Percentiles rank a stretch among this genome's conserved stretches.
Conservation (phyloP, 2,888 invertebrate species). For the Alviniconcha strummeri region DNA sequence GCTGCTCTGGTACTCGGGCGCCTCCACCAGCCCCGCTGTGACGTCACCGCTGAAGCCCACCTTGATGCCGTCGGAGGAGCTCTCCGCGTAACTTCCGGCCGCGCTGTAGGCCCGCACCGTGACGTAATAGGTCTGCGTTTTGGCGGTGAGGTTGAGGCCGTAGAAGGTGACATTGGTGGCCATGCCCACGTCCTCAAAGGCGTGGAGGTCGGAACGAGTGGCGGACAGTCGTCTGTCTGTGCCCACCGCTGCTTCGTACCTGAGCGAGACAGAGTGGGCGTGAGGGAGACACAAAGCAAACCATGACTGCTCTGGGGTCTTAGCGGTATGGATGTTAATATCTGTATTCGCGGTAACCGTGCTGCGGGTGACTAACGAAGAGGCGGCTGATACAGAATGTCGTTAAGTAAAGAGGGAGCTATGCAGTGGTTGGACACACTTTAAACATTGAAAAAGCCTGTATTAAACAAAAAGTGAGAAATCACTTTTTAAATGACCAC, state of each 20-base stretch:
- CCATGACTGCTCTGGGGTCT: no score
- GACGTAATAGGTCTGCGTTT: slow-evolving; percentile 53
- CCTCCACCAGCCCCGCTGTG: slow-evolving; percentile 12
- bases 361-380: no score
- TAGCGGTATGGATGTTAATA: no score
- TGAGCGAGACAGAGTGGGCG: background rate
- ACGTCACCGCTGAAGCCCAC: slow-evolving; percentile 46
- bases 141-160: slow-evolving; percentile 51
- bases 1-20: slow-evolving; percentile 20
- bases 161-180: slow-evolving; percentile 49
- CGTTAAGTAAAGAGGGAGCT: no score
- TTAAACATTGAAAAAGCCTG: no score
- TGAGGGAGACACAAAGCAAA: no score
- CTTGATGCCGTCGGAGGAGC: slow-evolving; percentile 56
- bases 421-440: no score
- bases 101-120: slow-evolving; percentile 57
- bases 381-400: no score
- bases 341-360: no score
- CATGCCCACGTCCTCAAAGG: slow-evolving; percentile 54
- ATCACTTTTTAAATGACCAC: no score
- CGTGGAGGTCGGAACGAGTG: slow-evolving; percentile 54
- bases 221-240: slow-evolving; percentile 50
- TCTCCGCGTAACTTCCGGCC: slow-evolving; percentile 56
- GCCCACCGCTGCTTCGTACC: slow-evolving; percentile 59
- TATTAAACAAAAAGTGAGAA: no score